Base-by-base conservation (phyloP, 1,140 invertebrate species). In the Pogonomyrmex californicus region DNA sequence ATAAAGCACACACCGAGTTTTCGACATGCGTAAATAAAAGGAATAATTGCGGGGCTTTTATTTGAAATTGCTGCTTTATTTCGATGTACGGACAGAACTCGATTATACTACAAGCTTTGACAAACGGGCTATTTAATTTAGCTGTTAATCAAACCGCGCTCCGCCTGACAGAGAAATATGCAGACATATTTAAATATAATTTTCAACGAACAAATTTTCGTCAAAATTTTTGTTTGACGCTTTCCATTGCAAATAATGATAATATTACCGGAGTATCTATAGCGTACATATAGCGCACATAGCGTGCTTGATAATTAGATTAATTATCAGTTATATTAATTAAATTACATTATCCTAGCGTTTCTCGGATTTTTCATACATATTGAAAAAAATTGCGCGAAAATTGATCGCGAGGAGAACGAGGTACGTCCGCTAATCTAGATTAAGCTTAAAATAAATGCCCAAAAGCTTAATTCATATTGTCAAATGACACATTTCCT, bases 61-160 rank as follows among this genome's bases (percentile, higher is more conserved):
- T 68, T 68, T 14, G 77, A 38, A 51, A 81, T 54, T 54, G 33
- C 62, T 51, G 62, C 47, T 56, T 51, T 23, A 79, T 79, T 66
- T 78, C 17, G 38, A 23, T 60, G 7, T 4, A 38, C 47, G 47
- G 44, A 66, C 12, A 6, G 12, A 54, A 44, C 36, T 30, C 36
- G 62, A 81, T 81, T 68, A 54, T 12, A 66, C 36, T 41, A n/a
- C 33, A 44, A 17, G 17, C 33, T 81, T 66, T 54, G 62, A 68
- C 63, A 54, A 81, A 68, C 36, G 47, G 17, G 68, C n/a, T 30
- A 81, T 81, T 81, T 68, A 68, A 81, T 81, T 68, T 68, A 41
- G 33, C 49, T 41, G 63, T 68, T 70, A 44, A 70, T 70, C 47
- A 70, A 81, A 56, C 38, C 49, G 49, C 63, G 63, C 47, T 56